Evolutionary conservation across 2,888 invertebrate genomes (phyloP).

Genomic region (Troglohyphantes excavatus): DNA sequence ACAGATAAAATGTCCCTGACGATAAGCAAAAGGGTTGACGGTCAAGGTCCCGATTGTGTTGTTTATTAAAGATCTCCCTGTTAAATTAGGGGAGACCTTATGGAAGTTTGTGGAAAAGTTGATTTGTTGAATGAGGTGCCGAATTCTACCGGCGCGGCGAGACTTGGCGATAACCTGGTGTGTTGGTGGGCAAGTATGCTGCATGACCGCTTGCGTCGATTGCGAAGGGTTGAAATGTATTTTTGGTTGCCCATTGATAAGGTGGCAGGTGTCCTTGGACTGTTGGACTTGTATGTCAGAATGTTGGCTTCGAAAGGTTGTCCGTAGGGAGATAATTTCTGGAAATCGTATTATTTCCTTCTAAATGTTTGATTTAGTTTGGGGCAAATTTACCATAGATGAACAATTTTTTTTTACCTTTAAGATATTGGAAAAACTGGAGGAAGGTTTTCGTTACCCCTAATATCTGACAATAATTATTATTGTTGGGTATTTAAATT

Average conservation of each 20-base stretch:
- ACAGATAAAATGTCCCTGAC: background rate
- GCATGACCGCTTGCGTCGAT: background rate
- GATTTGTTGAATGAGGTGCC: background rate
- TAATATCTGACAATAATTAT: no score
- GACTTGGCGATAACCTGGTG: background rate
- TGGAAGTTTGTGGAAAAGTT: background rate
- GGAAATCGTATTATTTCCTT: no score
- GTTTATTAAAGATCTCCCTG: background rate
- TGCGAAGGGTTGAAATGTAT: background rate
- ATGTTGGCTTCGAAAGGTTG: no score
- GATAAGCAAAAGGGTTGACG: background rate
- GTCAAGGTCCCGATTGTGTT: background rate
- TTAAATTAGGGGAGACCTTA: background rate
- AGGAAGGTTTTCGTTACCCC: no score
- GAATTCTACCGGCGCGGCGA: no score
- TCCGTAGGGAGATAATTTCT: no score
- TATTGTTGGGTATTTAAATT: no score
- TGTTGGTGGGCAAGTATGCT: background rate
- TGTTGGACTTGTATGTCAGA: background rate
- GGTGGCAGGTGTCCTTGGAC: background rate
- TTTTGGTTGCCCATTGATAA: background rate
- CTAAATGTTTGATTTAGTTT: no score
- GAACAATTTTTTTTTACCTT: no score
- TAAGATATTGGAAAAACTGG: no score
- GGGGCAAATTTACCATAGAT: no score